These are phyloP conservation scores for Polyommatus icarus DNA, from an alignment of 2,888 invertebrate species.

Conservation along the genomic window DNA sequence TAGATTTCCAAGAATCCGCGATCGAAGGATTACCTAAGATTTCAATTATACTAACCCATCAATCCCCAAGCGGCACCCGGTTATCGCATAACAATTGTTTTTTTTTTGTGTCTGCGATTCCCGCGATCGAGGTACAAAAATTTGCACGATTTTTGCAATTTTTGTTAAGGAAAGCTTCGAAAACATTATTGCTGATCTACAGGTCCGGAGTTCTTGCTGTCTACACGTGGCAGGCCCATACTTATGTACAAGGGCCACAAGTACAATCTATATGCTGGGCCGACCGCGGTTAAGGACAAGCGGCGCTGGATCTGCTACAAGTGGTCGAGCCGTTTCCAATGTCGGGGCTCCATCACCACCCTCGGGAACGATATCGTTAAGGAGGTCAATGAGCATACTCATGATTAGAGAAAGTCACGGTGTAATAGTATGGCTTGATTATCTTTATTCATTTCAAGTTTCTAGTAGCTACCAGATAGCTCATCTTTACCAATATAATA, in stretches of 20 bases:
- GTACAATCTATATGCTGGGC: conserved; percentile 34
- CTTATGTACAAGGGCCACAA: conserved; percentile 38
- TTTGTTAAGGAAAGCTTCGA: no score
- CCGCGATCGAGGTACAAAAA: no score
- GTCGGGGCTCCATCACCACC: conserved; percentile 44
- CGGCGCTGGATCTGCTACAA: conserved; percentile 39
- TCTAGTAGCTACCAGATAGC: not conserved
- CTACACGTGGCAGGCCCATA: conserved; percentile 43
- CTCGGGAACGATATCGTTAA: conserved; percentile 44
- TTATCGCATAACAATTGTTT: no score
- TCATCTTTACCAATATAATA: no score
- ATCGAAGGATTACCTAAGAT: no score
- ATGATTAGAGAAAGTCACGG: conserved; percentile 18
- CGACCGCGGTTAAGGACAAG: conserved; percentile 21
- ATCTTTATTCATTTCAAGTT: not conserved
- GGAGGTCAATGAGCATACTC: conserved; percentile 36
- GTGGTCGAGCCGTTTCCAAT: conserved; percentile 39
- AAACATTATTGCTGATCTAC: not conserved
- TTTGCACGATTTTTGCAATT: conserved; percentile 33
- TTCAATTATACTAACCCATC: no score
- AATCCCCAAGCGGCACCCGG: no score
- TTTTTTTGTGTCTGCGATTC: no score
- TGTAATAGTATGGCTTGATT: not conserved
- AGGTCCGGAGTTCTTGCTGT: conserved; percentile 36
- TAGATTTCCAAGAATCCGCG: no score